Percentiles rank a stretch among this genome's conserved stretches.
Conservation (phyloP, 2,113 vertebrate species). For the Oceanodroma tethys region DNA sequence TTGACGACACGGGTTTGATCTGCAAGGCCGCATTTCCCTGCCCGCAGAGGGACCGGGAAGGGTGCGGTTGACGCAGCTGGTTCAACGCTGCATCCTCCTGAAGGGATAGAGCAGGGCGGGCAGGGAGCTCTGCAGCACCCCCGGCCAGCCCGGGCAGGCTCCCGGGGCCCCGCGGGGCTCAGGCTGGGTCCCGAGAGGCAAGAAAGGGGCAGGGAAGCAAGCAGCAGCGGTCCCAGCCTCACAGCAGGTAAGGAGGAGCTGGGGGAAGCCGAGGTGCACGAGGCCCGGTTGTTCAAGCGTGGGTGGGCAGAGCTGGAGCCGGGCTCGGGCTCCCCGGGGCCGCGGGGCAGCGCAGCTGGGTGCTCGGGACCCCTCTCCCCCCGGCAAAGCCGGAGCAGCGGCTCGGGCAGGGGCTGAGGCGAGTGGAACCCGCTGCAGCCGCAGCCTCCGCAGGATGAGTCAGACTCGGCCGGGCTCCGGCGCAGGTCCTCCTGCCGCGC, state of each 20-base stretch:
- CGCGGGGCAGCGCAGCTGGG: too few species aligned
- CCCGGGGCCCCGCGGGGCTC: too few species aligned
- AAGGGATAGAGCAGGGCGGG: too few species aligned
- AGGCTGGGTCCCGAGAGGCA: accelerated
- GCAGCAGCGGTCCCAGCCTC: not conserved
- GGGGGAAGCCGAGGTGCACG: too few species aligned
- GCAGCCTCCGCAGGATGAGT: too few species aligned
- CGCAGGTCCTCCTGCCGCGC: too few species aligned
- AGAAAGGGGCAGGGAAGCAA: not conserved
- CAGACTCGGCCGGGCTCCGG: too few species aligned
- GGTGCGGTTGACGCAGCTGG: not conserved
- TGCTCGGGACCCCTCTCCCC: too few species aligned
- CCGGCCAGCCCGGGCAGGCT: not conserved
- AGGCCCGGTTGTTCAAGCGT: not conserved
- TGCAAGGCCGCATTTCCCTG: accelerated
- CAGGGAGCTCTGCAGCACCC: too few species aligned
- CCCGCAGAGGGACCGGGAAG: not conserved
- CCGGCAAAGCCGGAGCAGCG: too few species aligned
- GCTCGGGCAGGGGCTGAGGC: too few species aligned
- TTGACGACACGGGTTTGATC: accelerated
- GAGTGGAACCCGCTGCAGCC: too few species aligned
- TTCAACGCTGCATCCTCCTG: not conserved
- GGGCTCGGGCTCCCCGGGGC: not conserved
- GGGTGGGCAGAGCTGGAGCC: not conserved
- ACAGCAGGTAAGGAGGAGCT: not conserved